Percentiles rank a stretch among this genome's conserved stretches.
phyloP scores from a whole-genome alignment of 2,113 vertebrate genomes.

The Erythrocercus mccallii region DNA sequence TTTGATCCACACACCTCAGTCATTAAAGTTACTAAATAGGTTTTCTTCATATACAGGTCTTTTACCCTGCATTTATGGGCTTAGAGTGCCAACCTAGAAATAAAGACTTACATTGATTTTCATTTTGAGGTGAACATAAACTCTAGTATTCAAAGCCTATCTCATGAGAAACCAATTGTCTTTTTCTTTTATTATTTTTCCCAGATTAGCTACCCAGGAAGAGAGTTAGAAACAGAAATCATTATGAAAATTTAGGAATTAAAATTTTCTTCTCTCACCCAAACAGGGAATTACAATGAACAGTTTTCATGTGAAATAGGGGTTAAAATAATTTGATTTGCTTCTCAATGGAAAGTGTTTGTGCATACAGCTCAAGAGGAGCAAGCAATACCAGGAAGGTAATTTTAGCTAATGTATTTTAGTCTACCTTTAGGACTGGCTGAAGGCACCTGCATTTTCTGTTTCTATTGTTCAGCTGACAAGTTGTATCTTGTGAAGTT shows the following conservation, averaged over 20 bases:
- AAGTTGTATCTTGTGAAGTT: neutral
- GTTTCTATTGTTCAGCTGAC: neutral
- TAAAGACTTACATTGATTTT: conserved; percentile 30
- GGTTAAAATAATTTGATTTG: neutral
- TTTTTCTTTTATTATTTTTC: neutral
- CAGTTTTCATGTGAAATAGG: neutral
- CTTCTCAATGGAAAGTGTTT: neutral
- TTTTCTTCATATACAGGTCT: neutral
- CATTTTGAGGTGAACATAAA: neutral
- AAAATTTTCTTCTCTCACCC: neutral
- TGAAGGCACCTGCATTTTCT: neutral
- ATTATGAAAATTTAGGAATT: neutral
- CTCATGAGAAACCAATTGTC: neutral
- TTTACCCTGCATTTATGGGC: conserved; percentile 30
- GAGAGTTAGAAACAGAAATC: neutral
- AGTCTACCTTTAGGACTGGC: neutral
- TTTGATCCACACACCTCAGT: conserved; percentile 10
- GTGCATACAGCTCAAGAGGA: neutral
- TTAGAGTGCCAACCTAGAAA: neutral
- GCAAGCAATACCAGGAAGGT: neutral
- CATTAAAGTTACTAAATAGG: conserved; percentile 16
- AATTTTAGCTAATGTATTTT: neutral
- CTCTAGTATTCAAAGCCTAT: neutral
- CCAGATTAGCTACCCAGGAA: neutral
- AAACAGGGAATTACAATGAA: neutral